These are phyloP conservation scores for Anarhynchus alexandrinus DNA, from an alignment of 2,113 vertebrate genomes.

Conservation along the genomic window DNA sequence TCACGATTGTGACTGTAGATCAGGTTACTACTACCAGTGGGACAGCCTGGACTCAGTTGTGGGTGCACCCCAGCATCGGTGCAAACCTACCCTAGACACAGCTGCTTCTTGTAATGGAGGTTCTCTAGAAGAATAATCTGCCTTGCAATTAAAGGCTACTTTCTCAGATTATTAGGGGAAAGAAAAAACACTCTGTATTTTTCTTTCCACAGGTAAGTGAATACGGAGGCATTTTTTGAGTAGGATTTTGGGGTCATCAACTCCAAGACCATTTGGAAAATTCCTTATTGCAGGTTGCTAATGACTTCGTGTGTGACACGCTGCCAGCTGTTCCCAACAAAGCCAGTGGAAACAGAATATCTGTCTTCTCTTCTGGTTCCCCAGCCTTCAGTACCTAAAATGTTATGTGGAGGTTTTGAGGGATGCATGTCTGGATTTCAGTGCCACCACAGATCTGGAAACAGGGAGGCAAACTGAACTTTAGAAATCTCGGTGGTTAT, in stretches of 20 bases:
- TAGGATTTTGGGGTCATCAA: neutral
- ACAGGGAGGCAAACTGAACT: neutral
- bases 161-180: neutral
- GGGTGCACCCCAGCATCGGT: neutral
- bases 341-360: neutral
- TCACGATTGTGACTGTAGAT: neutral
- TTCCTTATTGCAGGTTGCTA: neutral
- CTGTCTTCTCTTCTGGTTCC: neutral
- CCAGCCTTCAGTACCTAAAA: neutral
- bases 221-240: neutral
- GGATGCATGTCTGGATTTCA: neutral
- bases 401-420: fast-evolving
- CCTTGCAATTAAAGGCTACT: neutral
- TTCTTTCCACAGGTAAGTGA: neutral
- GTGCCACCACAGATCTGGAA: neutral
- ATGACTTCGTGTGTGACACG: neutral
- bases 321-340: neutral
- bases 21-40: neutral
- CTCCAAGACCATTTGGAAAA: neutral
- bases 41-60: neutral
- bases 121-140: neutral
- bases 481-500: neutral
- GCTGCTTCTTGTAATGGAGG: neutral
- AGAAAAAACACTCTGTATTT: neutral
- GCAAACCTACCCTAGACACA: neutral